Evolutionary conservation across 1,140 invertebrate species (phyloP), one percentile per base, ranked within the genome.

Genomic region (Bemisia tabaci): DNA sequence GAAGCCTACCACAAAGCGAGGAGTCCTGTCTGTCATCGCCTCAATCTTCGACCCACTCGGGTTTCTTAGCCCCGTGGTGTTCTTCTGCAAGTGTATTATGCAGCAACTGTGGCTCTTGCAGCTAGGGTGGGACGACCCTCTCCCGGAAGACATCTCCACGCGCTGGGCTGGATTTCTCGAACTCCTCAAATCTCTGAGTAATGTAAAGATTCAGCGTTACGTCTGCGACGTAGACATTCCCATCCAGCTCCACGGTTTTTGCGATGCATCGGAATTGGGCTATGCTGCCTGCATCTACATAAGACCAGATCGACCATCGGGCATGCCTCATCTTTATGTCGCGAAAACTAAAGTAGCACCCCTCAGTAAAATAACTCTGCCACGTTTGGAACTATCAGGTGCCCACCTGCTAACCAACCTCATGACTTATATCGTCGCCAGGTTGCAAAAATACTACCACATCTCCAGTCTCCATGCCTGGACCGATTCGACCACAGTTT

Each of bases 321-420:
- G n/a, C n/a, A n/a, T n/a, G n/a, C n/a, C n/a, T n/a, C 66, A 71
- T 11, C 63, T 79, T 22, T 26, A 78, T 25, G 65, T 68, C 22
- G 58, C 75, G 0, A 79, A 78, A 67, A 67, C 68, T 12, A 63
- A 73, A 66, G 75, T 78, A 0, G 70, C 77, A 17, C 77, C 78
- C 9, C 48, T 74, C 9, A 65, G 26, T 11, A 26, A 73, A 1
- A 17, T 33, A 63, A 69, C 75, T 0, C 73, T 79, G n/a, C 76
- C 78, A 0, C 26, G 75, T 59, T 67, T 79, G 60, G 78, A 79
- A 69, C 68, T 79, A 12, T 73, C 69, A 24, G 77, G 70, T 12
- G 77, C 78, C 1, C 22, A 73, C n/a, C 25, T 79, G 21, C 68
- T 74, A 9, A 69, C 71, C 22, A 23, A 69, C 60, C 65, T 74